Evolutionary conservation across 1,140 invertebrate genomes (phyloP).

Genomic region (Melanaphis sacchari): DNA sequence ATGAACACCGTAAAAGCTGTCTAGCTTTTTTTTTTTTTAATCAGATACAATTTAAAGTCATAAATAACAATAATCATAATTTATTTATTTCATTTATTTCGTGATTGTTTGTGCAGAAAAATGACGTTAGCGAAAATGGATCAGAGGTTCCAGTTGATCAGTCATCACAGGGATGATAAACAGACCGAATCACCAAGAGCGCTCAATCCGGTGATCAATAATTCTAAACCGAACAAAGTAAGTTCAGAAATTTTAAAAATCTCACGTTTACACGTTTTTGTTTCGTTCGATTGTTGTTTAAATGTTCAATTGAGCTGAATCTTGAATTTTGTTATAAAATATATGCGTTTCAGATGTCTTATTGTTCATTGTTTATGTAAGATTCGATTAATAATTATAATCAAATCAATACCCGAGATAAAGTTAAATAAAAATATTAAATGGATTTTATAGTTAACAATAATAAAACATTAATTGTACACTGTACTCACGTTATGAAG

Average conservation of each 20-base stretch:
- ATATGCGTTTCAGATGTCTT: not conserved
- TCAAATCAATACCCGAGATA: not conserved
- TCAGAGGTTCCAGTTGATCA: conserved; percentile 51
- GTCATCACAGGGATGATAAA: conserved; percentile 54
- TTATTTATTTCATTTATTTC: not conserved
- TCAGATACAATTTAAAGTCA: not conserved
- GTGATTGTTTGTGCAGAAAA: conserved; percentile 27
- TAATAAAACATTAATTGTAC: not conserved
- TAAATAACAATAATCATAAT: not conserved
- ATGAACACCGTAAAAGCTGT: too few relatives aligned
- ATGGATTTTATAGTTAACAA: not conserved
- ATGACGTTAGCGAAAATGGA: conserved; percentile 54
- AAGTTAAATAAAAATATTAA: not conserved
- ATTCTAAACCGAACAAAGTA: conserved; percentile 56
- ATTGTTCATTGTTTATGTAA: not conserved
- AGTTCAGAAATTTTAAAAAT: not conserved
- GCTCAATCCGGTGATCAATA: conserved; percentile 47
- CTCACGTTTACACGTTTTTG: not conserved
- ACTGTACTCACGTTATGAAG: not conserved
- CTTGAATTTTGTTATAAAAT: not conserved
- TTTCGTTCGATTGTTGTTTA: not conserved
- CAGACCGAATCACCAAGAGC: conserved; percentile 23
- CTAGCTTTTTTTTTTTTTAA: not conserved
- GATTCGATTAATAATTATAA: not conserved
- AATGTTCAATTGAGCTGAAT: not conserved